These are phyloP conservation scores for Todus mexicanus DNA, from an alignment of 2,797 vertebrate genomes.

Conservation along the genomic window DNA sequence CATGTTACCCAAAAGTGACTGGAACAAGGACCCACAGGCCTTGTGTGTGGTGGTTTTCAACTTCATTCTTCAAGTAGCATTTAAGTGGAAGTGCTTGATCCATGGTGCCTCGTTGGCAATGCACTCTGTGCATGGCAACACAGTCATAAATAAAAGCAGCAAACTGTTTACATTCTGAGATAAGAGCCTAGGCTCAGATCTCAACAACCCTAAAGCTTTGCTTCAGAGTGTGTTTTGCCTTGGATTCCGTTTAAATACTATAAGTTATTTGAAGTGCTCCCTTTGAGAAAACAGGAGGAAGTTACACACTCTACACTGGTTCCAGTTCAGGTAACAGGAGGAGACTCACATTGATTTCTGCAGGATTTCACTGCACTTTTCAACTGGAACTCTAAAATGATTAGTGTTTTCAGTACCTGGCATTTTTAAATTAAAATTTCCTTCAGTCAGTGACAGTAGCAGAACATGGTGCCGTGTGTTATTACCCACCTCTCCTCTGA, in stretches of 20 bases:
- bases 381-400: neutral
- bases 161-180: neutral
- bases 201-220: neutral
- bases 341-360: neutral
- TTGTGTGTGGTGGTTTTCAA: neutral
- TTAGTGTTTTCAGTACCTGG: neutral
- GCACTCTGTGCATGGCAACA: neutral
- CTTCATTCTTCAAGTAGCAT: neutral
- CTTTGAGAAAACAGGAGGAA: neutral
- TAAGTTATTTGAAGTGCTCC: neutral
- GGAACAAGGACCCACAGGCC: neutral
- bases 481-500: rapidly evolving
- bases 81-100: neutral
- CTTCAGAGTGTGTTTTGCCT: neutral
- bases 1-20: neutral
- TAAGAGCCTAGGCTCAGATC: neutral
- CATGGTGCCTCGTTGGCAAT: rapidly evolving
- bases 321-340: neutral
- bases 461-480: rapidly evolving
- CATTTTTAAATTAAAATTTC: neutral
- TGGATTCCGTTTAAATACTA: neutral
- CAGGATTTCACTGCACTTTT: neutral
- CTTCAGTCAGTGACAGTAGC: neutral
- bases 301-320: rapidly evolving
- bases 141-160: neutral